A percentile compares a stretch with the other conserved stretches of the same genome.
Evolutionary conservation across 2,888 invertebrate genomes (phyloP).

Genomic region (Netelia fuscicornis): DNA sequence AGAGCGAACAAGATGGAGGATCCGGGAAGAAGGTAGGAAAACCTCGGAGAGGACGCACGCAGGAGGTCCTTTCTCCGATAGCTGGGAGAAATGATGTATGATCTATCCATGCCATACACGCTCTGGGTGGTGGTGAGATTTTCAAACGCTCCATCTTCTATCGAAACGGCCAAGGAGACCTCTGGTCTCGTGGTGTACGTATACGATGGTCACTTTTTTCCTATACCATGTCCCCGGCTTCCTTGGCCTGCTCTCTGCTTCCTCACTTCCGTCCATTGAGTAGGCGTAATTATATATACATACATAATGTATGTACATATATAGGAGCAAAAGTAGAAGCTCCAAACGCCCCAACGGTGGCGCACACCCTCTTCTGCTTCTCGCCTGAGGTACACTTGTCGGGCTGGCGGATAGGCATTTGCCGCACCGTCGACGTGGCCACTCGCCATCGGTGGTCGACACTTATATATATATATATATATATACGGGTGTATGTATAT

Average conservation of each 20-base stretch:
- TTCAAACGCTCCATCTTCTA: slow-evolving; percentile 77
- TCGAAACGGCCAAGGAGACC: not conserved
- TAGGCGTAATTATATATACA: slow-evolving; percentile 9
- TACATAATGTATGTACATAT: not conserved
- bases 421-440: slow-evolving; percentile 25
- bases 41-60: slow-evolving; percentile 66
- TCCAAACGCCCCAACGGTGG: slow-evolving; percentile 5
- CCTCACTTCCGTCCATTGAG: slow-evolving; percentile 52
- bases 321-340: not conserved
- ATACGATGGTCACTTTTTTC: slow-evolving; percentile 42
- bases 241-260: slow-evolving; percentile 48
- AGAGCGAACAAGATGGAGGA: slow-evolving; percentile 46
- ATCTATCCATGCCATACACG: slow-evolving; percentile 77
- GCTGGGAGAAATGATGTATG: slow-evolving; percentile 79
- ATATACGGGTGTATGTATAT: slow-evolving; percentile 16
- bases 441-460: slow-evolving; percentile 18
- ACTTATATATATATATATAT: slow-evolving; percentile 4
- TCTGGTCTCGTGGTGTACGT: slow-evolving; percentile 19
- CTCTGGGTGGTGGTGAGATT: slow-evolving; percentile 74
- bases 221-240: slow-evolving; percentile 28
- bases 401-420: slow-evolving; percentile 24
- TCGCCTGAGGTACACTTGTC: slow-evolving; percentile 31
- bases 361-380: slow-evolving; percentile 43
- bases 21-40: slow-evolving; percentile 47
- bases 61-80: slow-evolving; percentile 75